Conservation (phyloP, 2,888 invertebrate species). For the Ophion ventricosus region DNA sequence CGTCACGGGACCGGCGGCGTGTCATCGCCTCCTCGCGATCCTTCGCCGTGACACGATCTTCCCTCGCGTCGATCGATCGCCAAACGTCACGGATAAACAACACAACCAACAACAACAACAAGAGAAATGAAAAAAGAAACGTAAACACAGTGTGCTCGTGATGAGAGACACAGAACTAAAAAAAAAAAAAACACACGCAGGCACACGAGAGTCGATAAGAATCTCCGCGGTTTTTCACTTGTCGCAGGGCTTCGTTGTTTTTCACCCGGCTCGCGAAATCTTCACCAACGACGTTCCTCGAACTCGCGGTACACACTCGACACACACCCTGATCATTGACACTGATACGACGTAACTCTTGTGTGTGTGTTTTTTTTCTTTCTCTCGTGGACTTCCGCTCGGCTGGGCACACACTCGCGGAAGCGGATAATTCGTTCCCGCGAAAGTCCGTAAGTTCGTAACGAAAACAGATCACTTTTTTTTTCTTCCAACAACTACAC, state of each 20-base stretch:
- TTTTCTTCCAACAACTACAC: not conserved
- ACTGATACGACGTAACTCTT: slow-evolving; percentile 16
- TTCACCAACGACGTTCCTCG: not conserved
- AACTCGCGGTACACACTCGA: slow-evolving; percentile 36
- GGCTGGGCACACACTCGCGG: not conserved
- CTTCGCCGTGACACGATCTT: not conserved
- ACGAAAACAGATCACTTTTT: not conserved
- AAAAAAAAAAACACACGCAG: no score
- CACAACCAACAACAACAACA: not conserved
- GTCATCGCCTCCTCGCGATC: slow-evolving; percentile 69
- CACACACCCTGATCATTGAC: slow-evolving; percentile 40
- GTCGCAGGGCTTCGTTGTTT: no score
- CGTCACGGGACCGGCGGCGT: slow-evolving; percentile 70
- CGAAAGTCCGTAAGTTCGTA: slow-evolving; percentile 15
- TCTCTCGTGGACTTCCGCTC: not conserved
- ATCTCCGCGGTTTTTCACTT: not conserved
- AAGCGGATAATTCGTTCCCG: not conserved
- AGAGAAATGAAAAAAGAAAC: not conserved
- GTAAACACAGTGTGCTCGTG: no score
- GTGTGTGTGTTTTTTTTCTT: not conserved
- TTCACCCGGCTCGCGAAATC: not conserved
- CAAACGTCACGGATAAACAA: not conserved
- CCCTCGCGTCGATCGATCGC: not conserved
- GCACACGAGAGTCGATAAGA: not conserved
- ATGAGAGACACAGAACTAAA: not conserved